Evolutionary conservation across 2,113 vertebrate genomes (phyloP).

Genomic region (Antennarius striatus): DNA sequence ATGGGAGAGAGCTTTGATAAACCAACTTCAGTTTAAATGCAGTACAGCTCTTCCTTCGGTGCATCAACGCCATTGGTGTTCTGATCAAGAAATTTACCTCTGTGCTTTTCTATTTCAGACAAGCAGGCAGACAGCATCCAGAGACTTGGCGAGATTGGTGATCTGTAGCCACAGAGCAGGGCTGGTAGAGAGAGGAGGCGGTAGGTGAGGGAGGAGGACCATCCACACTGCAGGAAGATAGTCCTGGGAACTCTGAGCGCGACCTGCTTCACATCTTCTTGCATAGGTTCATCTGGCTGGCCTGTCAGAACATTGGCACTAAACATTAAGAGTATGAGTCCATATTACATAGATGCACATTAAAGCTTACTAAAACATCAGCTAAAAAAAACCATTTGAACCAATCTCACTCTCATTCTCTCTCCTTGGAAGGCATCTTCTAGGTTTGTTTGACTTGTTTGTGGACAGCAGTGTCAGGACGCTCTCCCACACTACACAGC

Average conservation of each 20-base stretch:
- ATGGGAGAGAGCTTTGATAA: no score
- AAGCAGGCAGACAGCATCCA: conserved; percentile 75
- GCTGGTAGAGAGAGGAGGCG: conserved; percentile 38
- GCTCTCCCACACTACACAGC: conserved; percentile 65
- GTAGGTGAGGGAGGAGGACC: conserved; percentile 43
- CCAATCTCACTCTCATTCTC: conserved; percentile 14
- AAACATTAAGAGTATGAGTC: neutral
- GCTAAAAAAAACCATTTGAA: neutral
- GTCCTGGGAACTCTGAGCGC: conserved; percentile 47
- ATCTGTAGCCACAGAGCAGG: conserved; percentile 39
- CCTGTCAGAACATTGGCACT: conserved; percentile 21
- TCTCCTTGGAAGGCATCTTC: neutral
- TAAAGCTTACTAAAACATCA: no score
- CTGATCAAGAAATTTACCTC: conserved; percentile 44
- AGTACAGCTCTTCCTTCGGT: no score
- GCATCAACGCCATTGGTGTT: no score
- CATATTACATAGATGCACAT: no score
- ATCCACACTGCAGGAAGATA: conserved; percentile 18
- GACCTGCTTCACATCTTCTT: conserved; percentile 44
- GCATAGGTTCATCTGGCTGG: neutral
- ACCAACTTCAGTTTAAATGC: no score
- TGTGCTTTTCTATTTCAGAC: conserved; percentile 77
- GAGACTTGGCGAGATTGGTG: conserved; percentile 31
- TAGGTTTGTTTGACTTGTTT: conserved; percentile 8
- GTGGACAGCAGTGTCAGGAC: conserved; percentile 70